A percentile compares a stretch with the other conserved stretches of the same genome.
Evolutionary conservation across 2,888 invertebrate genomes (phyloP).

Genomic region (Callyntrura guangdongensis): DNA sequence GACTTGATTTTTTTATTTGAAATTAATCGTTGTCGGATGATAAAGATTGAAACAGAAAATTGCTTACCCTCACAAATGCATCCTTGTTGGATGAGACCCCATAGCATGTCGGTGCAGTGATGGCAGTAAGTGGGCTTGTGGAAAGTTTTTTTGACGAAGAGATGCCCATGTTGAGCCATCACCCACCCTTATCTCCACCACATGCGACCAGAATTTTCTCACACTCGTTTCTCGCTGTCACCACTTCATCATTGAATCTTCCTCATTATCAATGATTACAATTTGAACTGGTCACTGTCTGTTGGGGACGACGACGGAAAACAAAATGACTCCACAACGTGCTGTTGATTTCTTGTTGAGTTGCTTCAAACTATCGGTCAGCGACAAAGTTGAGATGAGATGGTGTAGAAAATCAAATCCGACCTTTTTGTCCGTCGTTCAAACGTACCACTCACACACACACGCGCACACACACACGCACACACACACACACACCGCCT

Average conservation of each 20-base stretch:
- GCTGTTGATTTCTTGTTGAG: not conserved
- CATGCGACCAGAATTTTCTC: conserved; percentile 87
- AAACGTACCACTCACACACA: not conserved
- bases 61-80: conserved; percentile 99
- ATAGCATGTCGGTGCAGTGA: conserved; percentile 99
- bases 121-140: conserved; percentile 99
- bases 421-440: not conserved
- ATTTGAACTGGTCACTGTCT: conserved; percentile 6
- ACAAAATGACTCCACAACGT: not conserved
- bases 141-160: conserved; percentile 99
- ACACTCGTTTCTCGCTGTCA: conserved; percentile 63
- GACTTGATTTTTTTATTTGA: not conserved
- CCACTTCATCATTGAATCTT: conserved; percentile 72
- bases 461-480: not conserved
- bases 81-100: conserved; percentile 99
- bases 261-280: conserved; percentile 3
- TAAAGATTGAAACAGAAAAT: not conserved
- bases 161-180: conserved; percentile 93
- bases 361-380: no score
- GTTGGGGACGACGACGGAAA: not conserved
- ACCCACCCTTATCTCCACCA: conserved; percentile 88
- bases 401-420: not conserved
- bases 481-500: not conserved
- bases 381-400: not conserved
- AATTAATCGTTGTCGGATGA: not conserved